phyloP scores from a whole-genome alignment of 2,888 invertebrate genomes.

The Drosophila siamana region DNA sequence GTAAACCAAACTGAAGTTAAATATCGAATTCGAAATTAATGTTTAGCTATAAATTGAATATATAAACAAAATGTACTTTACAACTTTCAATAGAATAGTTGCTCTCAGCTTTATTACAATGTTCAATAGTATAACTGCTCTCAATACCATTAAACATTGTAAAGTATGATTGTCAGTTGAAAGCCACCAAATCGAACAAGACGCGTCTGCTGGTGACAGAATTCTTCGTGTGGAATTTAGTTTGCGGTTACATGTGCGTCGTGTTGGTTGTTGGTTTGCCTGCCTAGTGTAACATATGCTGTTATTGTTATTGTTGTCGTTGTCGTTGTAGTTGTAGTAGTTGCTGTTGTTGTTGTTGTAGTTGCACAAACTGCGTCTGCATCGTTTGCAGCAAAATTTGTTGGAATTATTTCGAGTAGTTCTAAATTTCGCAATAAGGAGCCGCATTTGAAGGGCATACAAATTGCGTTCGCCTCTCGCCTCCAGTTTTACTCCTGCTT shows the following conservation, averaged over 20 bases:
- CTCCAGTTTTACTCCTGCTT: neutral
- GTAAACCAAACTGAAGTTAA: too few relatives aligned
- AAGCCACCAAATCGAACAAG: neutral
- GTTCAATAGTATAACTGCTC: too few relatives aligned
- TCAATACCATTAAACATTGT: too few relatives aligned
- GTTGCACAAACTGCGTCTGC: constrained; percentile 63
- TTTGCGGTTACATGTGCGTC: constrained; percentile 35
- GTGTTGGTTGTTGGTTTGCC: constrained; percentile 35
- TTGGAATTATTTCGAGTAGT: constrained; percentile 80
- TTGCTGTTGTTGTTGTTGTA: constrained; percentile 22
- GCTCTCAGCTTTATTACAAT: too few relatives aligned
- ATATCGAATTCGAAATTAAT: too few relatives aligned
- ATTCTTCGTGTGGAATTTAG: constrained; percentile 36
- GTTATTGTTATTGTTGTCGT: constrained; percentile 15
- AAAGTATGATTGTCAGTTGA: too few relatives aligned
- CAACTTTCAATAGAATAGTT: too few relatives aligned
- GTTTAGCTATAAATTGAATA: too few relatives aligned
- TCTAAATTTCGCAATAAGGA: constrained; percentile 81
- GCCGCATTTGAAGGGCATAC: constrained; percentile 79
- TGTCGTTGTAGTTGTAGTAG: constrained; percentile 12
- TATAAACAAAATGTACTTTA: too few relatives aligned
- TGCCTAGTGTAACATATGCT: constrained; percentile 17
- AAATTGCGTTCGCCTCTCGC: constrained; percentile 65
- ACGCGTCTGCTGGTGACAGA: constrained; percentile 42
- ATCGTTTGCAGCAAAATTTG: constrained; percentile 79